Percentiles rank a stretch among this genome's conserved stretches.
These are phyloP conservation scores for Chrysotoxum bicinctum DNA, from an alignment of 2,888 invertebrate genomes.

Conservation along the genomic window DNA sequence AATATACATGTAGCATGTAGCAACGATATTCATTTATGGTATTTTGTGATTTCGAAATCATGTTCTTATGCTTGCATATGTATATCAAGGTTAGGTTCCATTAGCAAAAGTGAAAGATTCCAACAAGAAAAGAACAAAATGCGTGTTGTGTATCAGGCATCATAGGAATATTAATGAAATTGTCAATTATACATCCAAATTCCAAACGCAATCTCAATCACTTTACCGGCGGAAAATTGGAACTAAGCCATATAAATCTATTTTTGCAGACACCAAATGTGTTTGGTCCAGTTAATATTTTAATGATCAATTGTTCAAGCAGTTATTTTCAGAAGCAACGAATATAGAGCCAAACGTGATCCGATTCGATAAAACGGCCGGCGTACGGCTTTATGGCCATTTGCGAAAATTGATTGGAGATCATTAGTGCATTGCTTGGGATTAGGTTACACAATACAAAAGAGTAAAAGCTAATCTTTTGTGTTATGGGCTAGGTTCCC, in stretches of 20 bases:
- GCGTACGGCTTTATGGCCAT: slow-evolving; percentile 17
- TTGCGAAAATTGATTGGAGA: slow-evolving; percentile 50
- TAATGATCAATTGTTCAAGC: slow-evolving; percentile 46
- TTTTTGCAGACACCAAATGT: slow-evolving; percentile 21
- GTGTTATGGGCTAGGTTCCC: background rate
- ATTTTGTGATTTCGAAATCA: background rate
- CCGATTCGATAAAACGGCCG: background rate
- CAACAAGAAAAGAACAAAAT: slow-evolving; percentile 29
- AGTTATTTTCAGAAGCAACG: slow-evolving; percentile 14
- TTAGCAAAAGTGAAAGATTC: slow-evolving; percentile 23
- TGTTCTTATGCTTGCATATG: background rate
- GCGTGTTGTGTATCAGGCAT: background rate
- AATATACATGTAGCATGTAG: background rate
- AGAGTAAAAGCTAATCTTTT: slow-evolving; percentile 7
- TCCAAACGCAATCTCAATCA: slow-evolving; percentile 22
- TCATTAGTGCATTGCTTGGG: slow-evolving; percentile 34
- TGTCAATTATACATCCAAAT: slow-evolving; percentile 17
- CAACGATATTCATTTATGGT: background rate
- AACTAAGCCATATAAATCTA: slow-evolving; percentile 12
- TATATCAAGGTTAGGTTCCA: slow-evolving; percentile 37
- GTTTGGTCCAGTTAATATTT: slow-evolving; percentile 40
- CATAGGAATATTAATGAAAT: slow-evolving; percentile 34
- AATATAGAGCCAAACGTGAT: slow-evolving; percentile 5
- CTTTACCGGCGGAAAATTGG: slow-evolving; percentile 3
- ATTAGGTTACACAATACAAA: slow-evolving; percentile 25